Conservation (phyloP, 2,113 vertebrate species). For the Cettia cetti region DNA sequence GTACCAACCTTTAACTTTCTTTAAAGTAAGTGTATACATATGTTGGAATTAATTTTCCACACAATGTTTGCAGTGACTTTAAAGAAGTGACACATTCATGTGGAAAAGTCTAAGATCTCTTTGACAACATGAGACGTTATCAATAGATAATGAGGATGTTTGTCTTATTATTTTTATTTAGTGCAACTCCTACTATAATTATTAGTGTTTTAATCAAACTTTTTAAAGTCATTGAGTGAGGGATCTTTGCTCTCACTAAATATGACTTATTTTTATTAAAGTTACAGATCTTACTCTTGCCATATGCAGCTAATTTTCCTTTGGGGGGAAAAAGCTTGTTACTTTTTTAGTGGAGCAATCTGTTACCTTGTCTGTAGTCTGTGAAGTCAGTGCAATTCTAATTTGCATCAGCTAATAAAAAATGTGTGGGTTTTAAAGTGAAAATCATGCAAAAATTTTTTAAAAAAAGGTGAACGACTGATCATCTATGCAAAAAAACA, state of each 20-base stretch:
- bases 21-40: not conserved
- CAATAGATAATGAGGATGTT: conserved; percentile 37
- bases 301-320: conserved; percentile 69
- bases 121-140: not conserved
- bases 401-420: conserved; percentile 68
- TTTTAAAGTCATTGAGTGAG: conserved; percentile 31
- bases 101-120: conserved; percentile 24
- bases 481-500: conserved; percentile 51
- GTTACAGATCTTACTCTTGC: conserved; percentile 62
- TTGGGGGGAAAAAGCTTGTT: conserved; percentile 62
- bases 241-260: conserved; percentile 39
- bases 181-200: conserved; percentile 11
- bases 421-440: conserved; percentile 65
- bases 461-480: conserved; percentile 44
- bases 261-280: conserved; percentile 52
- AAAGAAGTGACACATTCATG: not conserved
- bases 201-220: conserved; percentile 47
- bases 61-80: not conserved
- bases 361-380: conserved; percentile 69
- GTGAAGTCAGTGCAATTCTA: conserved; percentile 65
- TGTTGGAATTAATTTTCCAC: not conserved
- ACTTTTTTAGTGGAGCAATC: conserved; percentile 69
- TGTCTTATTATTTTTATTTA: not conserved
- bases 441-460: conserved; percentile 56
- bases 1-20: not conserved